Percentiles rank a stretch among this genome's conserved stretches.
These are phyloP conservation scores for Pristis pectinata DNA, from an alignment of 2,797 vertebrate species.

Conservation along the genomic window DNA sequence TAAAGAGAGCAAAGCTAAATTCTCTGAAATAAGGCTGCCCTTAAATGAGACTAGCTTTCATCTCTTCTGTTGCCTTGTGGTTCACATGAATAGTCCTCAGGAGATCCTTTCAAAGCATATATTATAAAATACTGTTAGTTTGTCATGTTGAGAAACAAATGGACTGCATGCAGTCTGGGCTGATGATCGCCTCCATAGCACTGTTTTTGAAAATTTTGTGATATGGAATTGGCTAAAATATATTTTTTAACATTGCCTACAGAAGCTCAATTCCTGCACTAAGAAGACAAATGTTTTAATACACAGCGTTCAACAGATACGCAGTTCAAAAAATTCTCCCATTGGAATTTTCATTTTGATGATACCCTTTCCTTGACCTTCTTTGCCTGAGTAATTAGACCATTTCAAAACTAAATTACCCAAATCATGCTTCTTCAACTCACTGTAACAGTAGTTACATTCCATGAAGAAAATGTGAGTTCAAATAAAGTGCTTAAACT, in stretches of 20 bases:
- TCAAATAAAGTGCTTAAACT: background rate
- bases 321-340: background rate
- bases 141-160: background rate
- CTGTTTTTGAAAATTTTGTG: background rate
- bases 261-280: background rate
- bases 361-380: constrained; percentile 32
- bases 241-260: background rate
- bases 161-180: background rate
- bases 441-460: background rate
- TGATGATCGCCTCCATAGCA: background rate
- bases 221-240: background rate
- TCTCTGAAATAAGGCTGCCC: background rate
- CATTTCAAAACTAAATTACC: constrained; percentile 22
- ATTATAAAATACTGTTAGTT: background rate
- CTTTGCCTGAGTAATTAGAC: constrained; percentile 21
- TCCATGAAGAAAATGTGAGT: background rate
- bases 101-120: background rate
- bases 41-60: background rate
- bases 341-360: background rate
- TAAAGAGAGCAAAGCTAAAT: background rate
- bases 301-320: background rate
- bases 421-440: constrained; percentile 26
- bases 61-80: constrained; percentile 6
- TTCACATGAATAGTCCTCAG: constrained; percentile 7
- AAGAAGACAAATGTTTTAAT: background rate